Evolutionary conservation across 2,797 vertebrate species (phyloP).

Genomic region (Channallabes apus): DNA sequence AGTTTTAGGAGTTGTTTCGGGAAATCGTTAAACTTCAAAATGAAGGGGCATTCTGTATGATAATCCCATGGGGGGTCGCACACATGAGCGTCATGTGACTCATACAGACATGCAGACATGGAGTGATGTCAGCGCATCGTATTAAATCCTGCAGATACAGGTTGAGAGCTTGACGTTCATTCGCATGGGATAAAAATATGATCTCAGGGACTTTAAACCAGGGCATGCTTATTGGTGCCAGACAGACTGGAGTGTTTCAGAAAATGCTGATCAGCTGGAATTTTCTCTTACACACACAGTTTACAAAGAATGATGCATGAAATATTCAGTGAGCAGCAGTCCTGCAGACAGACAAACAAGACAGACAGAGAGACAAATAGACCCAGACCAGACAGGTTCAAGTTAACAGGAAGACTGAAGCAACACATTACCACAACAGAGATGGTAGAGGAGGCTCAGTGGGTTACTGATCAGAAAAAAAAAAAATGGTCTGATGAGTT

Average conservation of each 20-base stretch:
- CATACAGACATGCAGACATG: neutral
- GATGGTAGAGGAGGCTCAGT: no score
- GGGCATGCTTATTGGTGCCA: neutral
- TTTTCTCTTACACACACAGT: neutral
- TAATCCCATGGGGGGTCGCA: neutral
- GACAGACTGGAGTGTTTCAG: neutral
- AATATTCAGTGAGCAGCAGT: neutral
- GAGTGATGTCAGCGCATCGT: neutral
- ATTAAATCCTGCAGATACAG: neutral
- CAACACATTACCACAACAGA: no score
- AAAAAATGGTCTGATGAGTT: no score
- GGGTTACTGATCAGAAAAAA: no score
- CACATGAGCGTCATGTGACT: neutral
- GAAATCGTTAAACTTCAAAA: slow-evolving; percentile 42
- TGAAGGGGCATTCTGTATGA: slow-evolving; percentile 15
- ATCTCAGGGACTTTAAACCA: neutral
- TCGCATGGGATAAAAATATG: neutral
- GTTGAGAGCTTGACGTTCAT: neutral
- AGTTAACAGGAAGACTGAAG: neutral
- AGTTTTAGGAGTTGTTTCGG: slow-evolving; percentile 22
- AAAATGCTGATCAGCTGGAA: neutral
- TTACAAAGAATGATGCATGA: neutral
- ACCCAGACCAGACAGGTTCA: neutral
- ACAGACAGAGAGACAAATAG: neutral
- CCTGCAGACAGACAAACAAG: neutral